Base-by-base conservation (phyloP, 2,888 invertebrate species). In the Leptarthrus brevirostris region DNA sequence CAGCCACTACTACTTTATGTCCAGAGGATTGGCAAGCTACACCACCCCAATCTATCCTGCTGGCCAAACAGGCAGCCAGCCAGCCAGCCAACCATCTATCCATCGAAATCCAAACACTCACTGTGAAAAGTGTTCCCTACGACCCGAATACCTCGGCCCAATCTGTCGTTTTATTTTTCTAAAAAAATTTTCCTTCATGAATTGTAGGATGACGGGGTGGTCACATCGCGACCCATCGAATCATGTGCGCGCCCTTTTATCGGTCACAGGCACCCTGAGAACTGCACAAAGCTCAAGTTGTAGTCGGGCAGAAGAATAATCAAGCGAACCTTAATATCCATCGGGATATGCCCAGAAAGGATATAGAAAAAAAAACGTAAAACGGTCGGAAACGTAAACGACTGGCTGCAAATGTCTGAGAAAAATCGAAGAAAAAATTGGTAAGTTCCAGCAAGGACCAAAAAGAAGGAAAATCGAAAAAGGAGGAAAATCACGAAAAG, bases 191-290 rank as follows among this genome's bases (percentile, higher is more conserved):
- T 34, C n/a, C 20, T 58, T 58, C 36, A 36, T 58, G 58, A 12
- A 58, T 12, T n/a, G 40, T 3, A 12, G 40, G 40, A 12, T 40
- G 10, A 4, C 44, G n/a, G 30, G 30, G 30, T 30, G 8, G 30
- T 34, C 56, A 24, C 2, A 30, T 24, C 44, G 49, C 72, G 72
- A 72, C 56, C 72, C 56, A 72, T 72, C 72, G 72, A 72, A 61
- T 58, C 58, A 54, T 66, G 61, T 73, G 66, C 73, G 66, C 73
- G 73, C 73, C 64, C 73, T 73, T 72, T 72, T 73, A 73, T 73
- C 73, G 73, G 66, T 54, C 58, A 58, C 24, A 44, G 16, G 54
- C 58, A 56, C 53, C n/a, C 70, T 24, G 52, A 49, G 14, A 49
- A 70, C 52, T 56, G 58, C 40, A 49, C 72, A 72, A 72, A 72